Evolutionary conservation across 2,888 invertebrate species (phyloP), one percentile per base, ranked within the genome.

Genomic region (Epinotia nisella): DNA sequence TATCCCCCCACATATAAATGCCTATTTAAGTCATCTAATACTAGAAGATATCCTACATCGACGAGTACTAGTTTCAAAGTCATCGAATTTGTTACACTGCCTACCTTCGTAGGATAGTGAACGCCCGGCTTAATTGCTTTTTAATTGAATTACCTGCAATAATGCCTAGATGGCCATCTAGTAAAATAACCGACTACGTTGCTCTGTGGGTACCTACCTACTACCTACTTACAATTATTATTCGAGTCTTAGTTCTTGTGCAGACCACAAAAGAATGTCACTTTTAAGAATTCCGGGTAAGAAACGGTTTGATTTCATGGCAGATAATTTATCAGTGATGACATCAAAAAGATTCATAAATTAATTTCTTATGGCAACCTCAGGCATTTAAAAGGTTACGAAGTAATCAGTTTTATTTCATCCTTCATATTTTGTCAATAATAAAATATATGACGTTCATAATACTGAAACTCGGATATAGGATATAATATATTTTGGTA

Each of bases 61-160:
- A 17, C 51, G 75, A 73, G 76, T 75, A 74, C 69, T 51, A 71
- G 58, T 68, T 79, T 82, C 82, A 80, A 81, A 81, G 79, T 78
- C 79, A 75, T 75, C 77, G 77, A 81, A 85, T 83, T 85, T 81
- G 81, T 79, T 82, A 76, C 78, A 77, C 71, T 75, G 74, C 76
- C 77, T 75, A 75, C 77, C 75, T 59, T 67, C 78, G 67, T 76
- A 51, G 68, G 68, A 71, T 78, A 81, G 80, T 78, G 80, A 77
- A 80, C 79, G 79, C 77, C 78, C 78, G 78, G 77, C 77, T 80
- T 79, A 79, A 81, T 78, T 78, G 78, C 74, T 71, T 75, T 81
- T 78, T 83, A 82, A 82, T 83, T 81, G 79, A 82, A 80, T 79
- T 74, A 64, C 49, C 39, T 61, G 11, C 53, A 24, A 64, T 69